Conservation (phyloP, 2,113 vertebrate genomes). For the Protobothrops mucrosquamatus region DNA sequence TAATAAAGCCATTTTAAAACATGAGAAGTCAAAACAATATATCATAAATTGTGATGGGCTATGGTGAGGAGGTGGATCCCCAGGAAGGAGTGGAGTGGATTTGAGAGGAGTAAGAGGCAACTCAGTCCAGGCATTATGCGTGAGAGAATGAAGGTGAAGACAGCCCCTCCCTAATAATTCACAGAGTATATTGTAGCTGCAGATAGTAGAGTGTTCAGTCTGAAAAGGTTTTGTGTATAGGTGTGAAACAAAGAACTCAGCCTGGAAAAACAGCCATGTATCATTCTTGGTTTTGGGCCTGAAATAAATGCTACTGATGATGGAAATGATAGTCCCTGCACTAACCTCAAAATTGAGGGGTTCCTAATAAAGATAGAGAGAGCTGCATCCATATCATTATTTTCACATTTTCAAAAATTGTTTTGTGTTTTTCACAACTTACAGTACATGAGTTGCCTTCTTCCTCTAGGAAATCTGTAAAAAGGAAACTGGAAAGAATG, state of each 20-base stretch:
- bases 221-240: neutral
- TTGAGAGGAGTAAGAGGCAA: neutral
- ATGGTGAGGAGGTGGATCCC: neutral
- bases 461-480: neutral
- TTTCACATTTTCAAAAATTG: neutral
- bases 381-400: neutral
- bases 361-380: neutral
- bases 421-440: neutral
- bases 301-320: neutral
- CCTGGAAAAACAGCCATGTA: neutral
- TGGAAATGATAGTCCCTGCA: neutral
- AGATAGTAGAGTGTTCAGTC: neutral
- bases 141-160: neutral
- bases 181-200: neutral
- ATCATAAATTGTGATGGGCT: neutral
- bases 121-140: neutral
- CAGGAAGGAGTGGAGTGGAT: neutral
- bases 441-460: neutral
- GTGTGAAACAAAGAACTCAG: neutral
- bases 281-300: neutral
- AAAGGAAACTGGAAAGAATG: neutral
- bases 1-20: neutral
- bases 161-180: neutral
- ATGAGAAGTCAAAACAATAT: neutral
- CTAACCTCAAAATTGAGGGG: neutral